Evolutionary conservation across 2,113 vertebrate species (phyloP), one percentile per base, ranked within the genome.

Genomic region (Hystrix brachyura): DNA sequence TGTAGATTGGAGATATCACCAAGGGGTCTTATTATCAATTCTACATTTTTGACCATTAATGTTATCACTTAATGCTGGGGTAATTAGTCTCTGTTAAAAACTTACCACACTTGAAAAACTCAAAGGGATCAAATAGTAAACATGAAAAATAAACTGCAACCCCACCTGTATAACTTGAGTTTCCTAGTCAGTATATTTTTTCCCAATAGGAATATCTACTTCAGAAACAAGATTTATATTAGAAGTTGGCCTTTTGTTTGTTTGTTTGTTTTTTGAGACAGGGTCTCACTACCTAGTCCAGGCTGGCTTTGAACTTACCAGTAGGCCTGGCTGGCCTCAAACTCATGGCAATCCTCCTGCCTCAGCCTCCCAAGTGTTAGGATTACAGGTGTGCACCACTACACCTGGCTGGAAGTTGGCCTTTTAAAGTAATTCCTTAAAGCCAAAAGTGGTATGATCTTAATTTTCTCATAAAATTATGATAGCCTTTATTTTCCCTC

Each of bases 101-200:
- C 17, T 60, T 23, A 81, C 51, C 34, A 38, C 38, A 79, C 8
- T 72, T 79, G 23, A 71, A 94, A 87, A 69, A 59, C 27, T 91
- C 72, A 78, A 46, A 64, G 71, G 43, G 43, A 62, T 72, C 62
- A 71, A 81, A 62, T 94, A 57, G 23, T 64, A 60, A 94, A 74
- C 48, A 84, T 55, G 27, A 96, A 94, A 90, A 80, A 81, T 85
- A 84, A 97, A 94, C 14, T 87, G 62, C 34, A 90, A 6, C 82
- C 69, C 18, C 62, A 72, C 1, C 29, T 88, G 55, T 4, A 59
- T 60, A 88, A 60, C 53, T 93, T 90, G 65, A 87, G 27, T 76
- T 94, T 25, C 90, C 57, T 85, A 57, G n/a, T 84, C 53, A 76
- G 4, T 69, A 64, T 67, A 4, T 94, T 38, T 76, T 85, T 89